Base-by-base conservation (phyloP, 2,797 vertebrate genomes). In the Varecia variegata region DNA sequence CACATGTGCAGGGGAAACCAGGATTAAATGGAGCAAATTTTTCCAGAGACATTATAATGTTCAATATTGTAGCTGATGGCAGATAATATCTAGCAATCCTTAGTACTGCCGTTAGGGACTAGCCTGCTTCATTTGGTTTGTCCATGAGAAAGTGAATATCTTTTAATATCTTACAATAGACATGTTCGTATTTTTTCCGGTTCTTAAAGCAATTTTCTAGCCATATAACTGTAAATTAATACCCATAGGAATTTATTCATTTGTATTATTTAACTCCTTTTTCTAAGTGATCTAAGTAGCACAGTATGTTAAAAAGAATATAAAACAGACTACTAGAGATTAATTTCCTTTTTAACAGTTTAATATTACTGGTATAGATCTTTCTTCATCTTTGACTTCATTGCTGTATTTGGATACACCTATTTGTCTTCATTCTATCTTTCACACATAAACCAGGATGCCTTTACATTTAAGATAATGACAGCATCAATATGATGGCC, bases 271-370 rank as follows among this genome's bases (percentile, higher is more conserved):
- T 89, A 88, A 88, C 21, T 85, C 5, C 1, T 40, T 76, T 9
- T 77, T 60, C 20, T 50, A 86, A 73, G 35, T 60, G 4, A 80
- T 79, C 25, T 52, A 95, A 76, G 4, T 87, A 86, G 1, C 11
- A 56, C 65, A 67, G 20, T 67, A 82, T 90, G 3, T 73, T 76
- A 23, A 43, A 87, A 86, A 88, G 11, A 32, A 50, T 58, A 43
- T 15, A 23, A 73, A 45, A 20, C 7, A 79, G 18, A 65, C 30
- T 56, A 5, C 15, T n/a, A 89, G 47, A 89, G 32, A 73, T 82
- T 96, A 90, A 80, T 94, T 94, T 85, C 27, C 11, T 32, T 58
- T 89, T 45, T 21, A 56, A 76, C 21, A 95, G 25, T 60, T 62
- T 85, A 93, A 7, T 68, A 21, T 87, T 38, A 56, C 20, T 88